Conservation (phyloP, 2,113 vertebrate species). For the Lagopus muta region DNA sequence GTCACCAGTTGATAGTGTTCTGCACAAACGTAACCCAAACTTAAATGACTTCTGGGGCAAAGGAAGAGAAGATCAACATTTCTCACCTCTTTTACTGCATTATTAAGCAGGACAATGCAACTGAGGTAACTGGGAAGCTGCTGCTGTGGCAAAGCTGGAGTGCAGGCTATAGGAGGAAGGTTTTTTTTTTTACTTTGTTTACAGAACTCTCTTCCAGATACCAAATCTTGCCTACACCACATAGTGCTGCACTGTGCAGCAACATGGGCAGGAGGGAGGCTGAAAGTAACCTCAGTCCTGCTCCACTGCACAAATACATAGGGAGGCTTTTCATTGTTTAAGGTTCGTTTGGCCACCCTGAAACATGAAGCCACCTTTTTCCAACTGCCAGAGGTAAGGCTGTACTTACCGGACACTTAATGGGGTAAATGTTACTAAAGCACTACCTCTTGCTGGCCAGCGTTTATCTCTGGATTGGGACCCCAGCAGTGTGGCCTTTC, state of each 20-base stretch:
- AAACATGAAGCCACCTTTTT: neutral
- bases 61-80: conserved; percentile 51
- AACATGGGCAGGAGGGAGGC: neutral
- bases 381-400: neutral
- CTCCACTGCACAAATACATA: neutral
- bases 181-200: neutral
- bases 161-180: conserved; percentile 16
- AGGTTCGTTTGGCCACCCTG: neutral
- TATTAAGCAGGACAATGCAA: conserved; percentile 27
- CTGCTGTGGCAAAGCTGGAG: conserved; percentile 54
- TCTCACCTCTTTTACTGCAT: conserved; percentile 51
- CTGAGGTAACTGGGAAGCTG: conserved; percentile 22
- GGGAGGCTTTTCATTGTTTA: neutral
- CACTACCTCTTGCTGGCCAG: neutral
- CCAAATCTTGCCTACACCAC: neutral
- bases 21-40: conserved; percentile 67
- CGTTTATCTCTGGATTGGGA: neutral
- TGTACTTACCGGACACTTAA: neutral
- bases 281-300: neutral
- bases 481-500: neutral
- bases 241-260: neutral
- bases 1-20: conserved; percentile 72
- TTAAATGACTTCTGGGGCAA: conserved; percentile 52
- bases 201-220: neutral
- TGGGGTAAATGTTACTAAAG: neutral